Conservation (phyloP, 35 echinoderm and acorn worm genomes). For the Amphiura filiformis region DNA sequence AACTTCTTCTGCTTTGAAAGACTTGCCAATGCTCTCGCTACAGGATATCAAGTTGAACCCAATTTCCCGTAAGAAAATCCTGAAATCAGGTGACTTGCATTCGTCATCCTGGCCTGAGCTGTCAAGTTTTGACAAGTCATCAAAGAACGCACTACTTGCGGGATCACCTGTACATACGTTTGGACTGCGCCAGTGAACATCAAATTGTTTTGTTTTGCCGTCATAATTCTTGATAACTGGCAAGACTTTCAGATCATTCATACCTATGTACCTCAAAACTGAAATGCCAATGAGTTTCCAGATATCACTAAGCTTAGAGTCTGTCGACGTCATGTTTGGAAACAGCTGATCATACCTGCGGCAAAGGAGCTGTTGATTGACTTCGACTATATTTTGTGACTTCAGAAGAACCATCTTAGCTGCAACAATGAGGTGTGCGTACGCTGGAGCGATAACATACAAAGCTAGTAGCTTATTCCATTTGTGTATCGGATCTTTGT, state of each 20-base stretch:
- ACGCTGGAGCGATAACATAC: slow-evolving; percentile 60
- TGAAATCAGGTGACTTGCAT: neutral
- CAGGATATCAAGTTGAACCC: neutral
- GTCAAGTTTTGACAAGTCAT: slow-evolving; percentile 7
- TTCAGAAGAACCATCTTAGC: neutral
- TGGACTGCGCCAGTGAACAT: neutral
- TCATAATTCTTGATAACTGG: neutral
- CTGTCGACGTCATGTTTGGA: neutral
- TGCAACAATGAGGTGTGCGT: slow-evolving; percentile 17
- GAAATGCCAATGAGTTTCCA: neutral
- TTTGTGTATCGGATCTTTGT: neutral
- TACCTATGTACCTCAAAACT: neutral
- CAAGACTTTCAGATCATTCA: slow-evolving; percentile 10
- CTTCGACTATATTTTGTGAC: neutral
- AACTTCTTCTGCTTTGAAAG: neutral
- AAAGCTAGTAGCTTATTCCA: slow-evolving; percentile 64
- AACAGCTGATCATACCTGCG: neutral
- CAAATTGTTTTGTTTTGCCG: neutral
- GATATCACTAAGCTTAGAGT: neutral
- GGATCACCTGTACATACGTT: neutral
- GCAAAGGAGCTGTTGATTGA: neutral
- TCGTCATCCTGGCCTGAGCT: no score
- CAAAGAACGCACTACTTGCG: slow-evolving; percentile 6
- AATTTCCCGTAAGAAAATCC: neutral
- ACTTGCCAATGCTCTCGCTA: neutral